Evolutionary conservation across 2,888 invertebrate genomes (phyloP).

Genomic region (Andrena trimmerana): DNA sequence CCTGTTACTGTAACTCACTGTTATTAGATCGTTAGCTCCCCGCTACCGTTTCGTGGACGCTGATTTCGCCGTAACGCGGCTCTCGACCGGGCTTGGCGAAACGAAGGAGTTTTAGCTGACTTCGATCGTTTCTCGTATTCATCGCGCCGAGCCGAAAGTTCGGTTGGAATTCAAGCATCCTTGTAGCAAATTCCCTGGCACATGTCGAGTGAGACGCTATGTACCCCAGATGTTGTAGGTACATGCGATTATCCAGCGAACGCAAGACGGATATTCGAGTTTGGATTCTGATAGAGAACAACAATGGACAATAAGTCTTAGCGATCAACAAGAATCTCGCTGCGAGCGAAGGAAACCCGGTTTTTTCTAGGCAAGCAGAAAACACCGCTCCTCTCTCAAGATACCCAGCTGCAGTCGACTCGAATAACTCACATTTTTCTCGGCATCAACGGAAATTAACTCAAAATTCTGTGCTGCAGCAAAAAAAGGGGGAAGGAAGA

Average conservation of each 20-base stretch:
- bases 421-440: constrained; percentile 36
- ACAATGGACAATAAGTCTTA: constrained; percentile 6
- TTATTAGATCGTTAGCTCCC: constrained; percentile 76
- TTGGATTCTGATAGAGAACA: not conserved
- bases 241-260: too few species aligned
- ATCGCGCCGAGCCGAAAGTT: not conserved
- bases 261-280: not conserved
- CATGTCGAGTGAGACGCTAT: too few species aligned
- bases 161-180: too few species aligned
- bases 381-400: not conserved
- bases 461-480: constrained; percentile 15
- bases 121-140: not conserved
- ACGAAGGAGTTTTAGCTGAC: not conserved
- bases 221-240: too few species aligned
- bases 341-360: not conserved
- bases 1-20: constrained; percentile 73
- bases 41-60: constrained; percentile 63
- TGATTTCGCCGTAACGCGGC: constrained; percentile 48
- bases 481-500: not conserved
- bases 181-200: too few species aligned
- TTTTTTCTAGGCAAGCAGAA: not conserved
- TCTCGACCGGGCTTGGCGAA: not conserved
- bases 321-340: not conserved
- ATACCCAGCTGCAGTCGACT: constrained; percentile 13
- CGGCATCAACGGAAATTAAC: constrained; percentile 47